phyloP scores from a whole-genome alignment of 2,888 invertebrate species.

The Rhingia rostrata region DNA sequence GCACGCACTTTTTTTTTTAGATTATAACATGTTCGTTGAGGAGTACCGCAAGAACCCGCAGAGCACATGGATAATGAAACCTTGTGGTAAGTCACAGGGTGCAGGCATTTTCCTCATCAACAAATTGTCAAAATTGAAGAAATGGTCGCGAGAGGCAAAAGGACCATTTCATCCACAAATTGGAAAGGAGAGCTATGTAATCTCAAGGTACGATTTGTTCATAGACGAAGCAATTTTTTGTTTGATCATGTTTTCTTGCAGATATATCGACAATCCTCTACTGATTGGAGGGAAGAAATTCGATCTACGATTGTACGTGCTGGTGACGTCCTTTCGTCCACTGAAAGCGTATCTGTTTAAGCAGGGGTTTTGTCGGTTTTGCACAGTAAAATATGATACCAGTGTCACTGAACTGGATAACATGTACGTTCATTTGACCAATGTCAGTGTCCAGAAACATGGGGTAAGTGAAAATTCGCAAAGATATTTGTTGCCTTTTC shows the following conservation, averaged over 20 bases:
- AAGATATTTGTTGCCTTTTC: not conserved
- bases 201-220: slow-evolving; percentile 87
- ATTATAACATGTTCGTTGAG: slow-evolving; percentile 98
- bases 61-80: slow-evolving; percentile 99
- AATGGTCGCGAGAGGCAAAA: slow-evolving; percentile 94
- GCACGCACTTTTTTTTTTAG: slow-evolving; percentile 80
- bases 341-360: slow-evolving; percentile 96
- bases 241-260: slow-evolving; percentile 69
- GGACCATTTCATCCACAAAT: slow-evolving; percentile 93
- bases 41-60: slow-evolving; percentile 97
- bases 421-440: slow-evolving; percentile 97
- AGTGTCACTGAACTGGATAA: slow-evolving; percentile 94
- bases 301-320: slow-evolving; percentile 94
- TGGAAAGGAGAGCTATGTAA: slow-evolving; percentile 95
- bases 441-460: slow-evolving; percentile 98
- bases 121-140: slow-evolving; percentile 95
- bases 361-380: slow-evolving; percentile 97
- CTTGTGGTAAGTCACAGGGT: slow-evolving; percentile 96
- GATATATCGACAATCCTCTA: slow-evolving; percentile 96
- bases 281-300: slow-evolving; percentile 98
- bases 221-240: not conserved
- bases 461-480: slow-evolving; percentile 86
- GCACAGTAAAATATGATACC: slow-evolving; percentile 96
- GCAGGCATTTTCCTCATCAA: slow-evolving; percentile 98
- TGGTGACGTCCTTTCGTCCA: slow-evolving; percentile 96